Evolutionary conservation across 2,888 invertebrate genomes (phyloP).

Genomic region (Ophonus ardosiacus): DNA sequence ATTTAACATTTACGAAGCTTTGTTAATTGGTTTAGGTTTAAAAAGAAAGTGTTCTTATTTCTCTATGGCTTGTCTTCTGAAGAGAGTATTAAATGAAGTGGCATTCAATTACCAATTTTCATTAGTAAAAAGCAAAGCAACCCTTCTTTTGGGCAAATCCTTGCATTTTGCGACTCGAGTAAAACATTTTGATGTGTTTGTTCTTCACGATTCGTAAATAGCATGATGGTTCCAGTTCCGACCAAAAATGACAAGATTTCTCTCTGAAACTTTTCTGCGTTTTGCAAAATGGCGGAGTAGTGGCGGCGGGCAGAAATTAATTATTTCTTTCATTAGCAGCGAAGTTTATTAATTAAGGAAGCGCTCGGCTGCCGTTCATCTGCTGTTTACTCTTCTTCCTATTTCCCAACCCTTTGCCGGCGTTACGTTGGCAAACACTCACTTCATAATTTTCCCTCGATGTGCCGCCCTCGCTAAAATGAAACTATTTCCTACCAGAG

Average conservation of each 20-base stretch:
- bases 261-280: conserved; percentile 48
- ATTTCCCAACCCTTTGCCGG: conserved; percentile 73
- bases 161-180: background rate
- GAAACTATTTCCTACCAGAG: conserved; percentile 46
- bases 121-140: conserved; percentile 18
- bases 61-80: background rate
- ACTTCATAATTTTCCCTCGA: conserved; percentile 58
- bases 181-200: conserved; percentile 27
- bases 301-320: conserved; percentile 75
- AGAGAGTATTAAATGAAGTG: conserved; percentile 15
- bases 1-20: too few species aligned
- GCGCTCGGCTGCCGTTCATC: conserved; percentile 69
- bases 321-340: conserved; percentile 77
- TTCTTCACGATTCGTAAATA: conserved; percentile 15
- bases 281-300: conserved; percentile 58
- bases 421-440: conserved; percentile 64
- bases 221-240: background rate
- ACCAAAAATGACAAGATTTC: conserved; percentile 53
- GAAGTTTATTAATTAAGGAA: conserved; percentile 78
- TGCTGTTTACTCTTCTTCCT: conserved; percentile 65
- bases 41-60: background rate
- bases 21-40: too few species aligned
- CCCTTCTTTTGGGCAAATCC: background rate
- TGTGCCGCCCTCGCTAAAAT: conserved; percentile 37
- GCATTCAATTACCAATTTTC: conserved; percentile 6